Evolutionary conservation across 2,888 invertebrate genomes (phyloP).

Genomic region (Morpho deidamia): DNA sequence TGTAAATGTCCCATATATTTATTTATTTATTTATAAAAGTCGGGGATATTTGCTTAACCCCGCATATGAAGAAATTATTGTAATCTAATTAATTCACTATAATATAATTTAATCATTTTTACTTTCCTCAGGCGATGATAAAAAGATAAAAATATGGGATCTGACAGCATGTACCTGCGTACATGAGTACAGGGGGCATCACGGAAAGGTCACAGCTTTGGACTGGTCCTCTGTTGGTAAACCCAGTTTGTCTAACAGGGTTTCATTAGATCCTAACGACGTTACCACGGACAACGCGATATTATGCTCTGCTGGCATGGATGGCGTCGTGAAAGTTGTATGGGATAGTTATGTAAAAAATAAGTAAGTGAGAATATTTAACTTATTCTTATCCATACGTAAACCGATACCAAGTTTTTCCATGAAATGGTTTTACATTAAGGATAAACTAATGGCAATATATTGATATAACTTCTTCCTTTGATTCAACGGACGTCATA

Average conservation of each 20-base stretch:
- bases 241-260: slow-evolving; percentile 51
- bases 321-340: slow-evolving; percentile 81
- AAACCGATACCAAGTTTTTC: no score
- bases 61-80: not conserved
- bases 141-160: slow-evolving; percentile 86
- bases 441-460: no score
- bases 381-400: no score
- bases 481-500: no score
- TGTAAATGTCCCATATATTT: no score
- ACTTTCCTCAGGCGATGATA: slow-evolving; percentile 79
- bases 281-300: slow-evolving; percentile 52
- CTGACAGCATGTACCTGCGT: slow-evolving; percentile 80
- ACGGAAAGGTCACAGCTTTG: slow-evolving; percentile 79
- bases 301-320: slow-evolving; percentile 83
- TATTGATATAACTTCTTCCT: no score
- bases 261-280: slow-evolving; percentile 45
- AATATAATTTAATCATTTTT: no score
- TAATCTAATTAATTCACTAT: no score
- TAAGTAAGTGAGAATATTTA: slow-evolving; percentile 44
- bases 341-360: slow-evolving; percentile 78
- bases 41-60: no score
- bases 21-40: no score
- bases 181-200: slow-evolving; percentile 81
- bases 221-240: slow-evolving; percentile 77
- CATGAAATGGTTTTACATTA: no score